These are phyloP conservation scores for Frankliniella fusca DNA, from an alignment of 2,888 invertebrate genomes.

Conservation along the genomic window DNA sequence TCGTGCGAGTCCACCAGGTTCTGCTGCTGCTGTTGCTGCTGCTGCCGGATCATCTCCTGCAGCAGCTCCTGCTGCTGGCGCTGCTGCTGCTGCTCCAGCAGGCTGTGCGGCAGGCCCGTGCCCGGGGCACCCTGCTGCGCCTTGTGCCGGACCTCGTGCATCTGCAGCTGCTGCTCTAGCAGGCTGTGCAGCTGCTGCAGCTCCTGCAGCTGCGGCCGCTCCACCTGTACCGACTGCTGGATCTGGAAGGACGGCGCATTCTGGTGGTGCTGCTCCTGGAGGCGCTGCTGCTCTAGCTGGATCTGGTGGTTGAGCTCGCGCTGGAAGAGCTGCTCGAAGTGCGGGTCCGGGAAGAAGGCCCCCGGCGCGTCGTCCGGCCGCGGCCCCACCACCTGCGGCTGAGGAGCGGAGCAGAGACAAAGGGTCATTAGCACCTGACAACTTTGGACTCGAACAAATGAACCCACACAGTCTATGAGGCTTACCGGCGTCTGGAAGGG, in stretches of 20 bases:
- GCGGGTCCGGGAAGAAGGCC: background rate
- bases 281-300: background rate
- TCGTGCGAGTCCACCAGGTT: slow-evolving; percentile 22
- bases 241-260: background rate
- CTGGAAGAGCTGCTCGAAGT: slow-evolving; percentile 10
- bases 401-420: no score
- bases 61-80: background rate
- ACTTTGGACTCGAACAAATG: no score
- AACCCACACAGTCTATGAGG: no score
- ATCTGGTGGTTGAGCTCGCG: slow-evolving; percentile 19
- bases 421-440: no score
- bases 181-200: background rate
- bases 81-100: slow-evolving; percentile 4
- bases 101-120: background rate
- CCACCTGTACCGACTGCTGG: slow-evolving; percentile 21
- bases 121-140: background rate
- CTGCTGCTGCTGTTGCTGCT: slow-evolving; percentile 7
- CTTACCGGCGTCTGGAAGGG: no score
- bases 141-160: background rate
- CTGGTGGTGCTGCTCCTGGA: background rate
- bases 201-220: slow-evolving; percentile 15
- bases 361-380: no score
- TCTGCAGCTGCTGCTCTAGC: background rate
- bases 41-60: background rate
- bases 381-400: no score